A percentile compares a stretch with the other conserved stretches of the same genome.
Evolutionary conservation across 1,140 invertebrate species (phyloP).

Genomic region (Nasonia longicornis): DNA sequence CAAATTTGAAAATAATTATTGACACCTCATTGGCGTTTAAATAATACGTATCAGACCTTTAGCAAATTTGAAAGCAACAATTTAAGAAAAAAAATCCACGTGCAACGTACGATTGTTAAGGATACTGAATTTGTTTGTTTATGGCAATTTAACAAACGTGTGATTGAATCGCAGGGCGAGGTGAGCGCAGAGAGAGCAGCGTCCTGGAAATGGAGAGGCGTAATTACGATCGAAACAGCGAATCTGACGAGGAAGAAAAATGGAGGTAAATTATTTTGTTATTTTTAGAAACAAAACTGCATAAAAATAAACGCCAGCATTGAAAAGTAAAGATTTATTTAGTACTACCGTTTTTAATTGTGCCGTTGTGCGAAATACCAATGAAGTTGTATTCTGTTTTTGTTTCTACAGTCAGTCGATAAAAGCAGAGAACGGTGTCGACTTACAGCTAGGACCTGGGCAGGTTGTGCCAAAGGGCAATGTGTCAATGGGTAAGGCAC

Average conservation of each 20-base stretch:
- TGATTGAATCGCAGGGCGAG: conserved; percentile 59
- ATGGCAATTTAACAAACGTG: conserved; percentile 9
- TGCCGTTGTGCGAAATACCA: background rate
- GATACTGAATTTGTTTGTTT: background rate
- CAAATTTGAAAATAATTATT: background rate
- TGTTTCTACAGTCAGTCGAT: conserved; percentile 56
- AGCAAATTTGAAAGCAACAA: background rate
- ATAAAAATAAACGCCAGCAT: background rate
- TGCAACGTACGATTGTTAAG: no score
- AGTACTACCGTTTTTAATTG: background rate
- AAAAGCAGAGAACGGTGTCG: conserved; percentile 62
- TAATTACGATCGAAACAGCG: conserved; percentile 64
- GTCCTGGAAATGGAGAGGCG: conserved; percentile 64
- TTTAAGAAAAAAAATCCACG: no score
- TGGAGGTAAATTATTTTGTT: conserved; percentile 62
- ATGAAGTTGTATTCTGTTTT: background rate
- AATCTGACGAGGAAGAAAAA: conserved; percentile 69
- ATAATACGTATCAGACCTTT: background rate
- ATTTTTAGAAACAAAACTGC: background rate
- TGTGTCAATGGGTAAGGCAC: conserved; percentile 62
- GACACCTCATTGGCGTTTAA: background rate
- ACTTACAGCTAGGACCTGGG: conserved; percentile 76
- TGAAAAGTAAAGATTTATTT: background rate
- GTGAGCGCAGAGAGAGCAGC: conserved; percentile 66
- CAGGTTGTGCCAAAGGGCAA: conserved; percentile 82